Evolutionary conservation across 1,140 invertebrate species (phyloP).

Genomic region (Grapholita molesta): DNA sequence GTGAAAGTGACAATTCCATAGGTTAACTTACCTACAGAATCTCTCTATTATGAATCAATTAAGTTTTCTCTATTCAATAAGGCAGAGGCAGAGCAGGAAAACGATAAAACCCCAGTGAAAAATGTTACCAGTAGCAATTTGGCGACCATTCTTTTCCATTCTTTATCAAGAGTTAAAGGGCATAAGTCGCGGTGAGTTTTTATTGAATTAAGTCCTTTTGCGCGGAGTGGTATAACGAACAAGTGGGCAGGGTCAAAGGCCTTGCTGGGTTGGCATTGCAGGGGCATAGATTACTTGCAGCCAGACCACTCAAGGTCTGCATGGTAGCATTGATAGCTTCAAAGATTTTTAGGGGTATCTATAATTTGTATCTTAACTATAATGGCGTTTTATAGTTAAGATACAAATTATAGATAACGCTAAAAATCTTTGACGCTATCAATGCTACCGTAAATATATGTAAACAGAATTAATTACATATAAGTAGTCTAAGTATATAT

Average conservation of each 20-base stretch:
- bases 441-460: no score
- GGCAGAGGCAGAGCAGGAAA: neutral
- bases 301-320: no score
- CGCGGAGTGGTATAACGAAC: neutral
- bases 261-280: neutral
- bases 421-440: no score
- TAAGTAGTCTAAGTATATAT: no score
- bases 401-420: no score
- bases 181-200: neutral
- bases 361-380: no score
- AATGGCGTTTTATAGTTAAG: no score
- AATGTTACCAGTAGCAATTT: neutral
- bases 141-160: neutral
- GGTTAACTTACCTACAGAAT: no score
- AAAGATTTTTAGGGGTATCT: no score
- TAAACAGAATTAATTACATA: no score
- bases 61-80: neutral
- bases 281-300: neutral
- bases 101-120: neutral
- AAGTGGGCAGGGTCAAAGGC: neutral
- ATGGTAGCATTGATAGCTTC: neutral
- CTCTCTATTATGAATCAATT: neutral
- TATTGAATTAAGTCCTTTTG: neutral
- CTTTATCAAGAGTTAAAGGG: neutral
- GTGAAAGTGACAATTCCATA: no score